phyloP scores from a whole-genome alignment of 2,888 invertebrate genomes.

The Acanthoscelides obtectus region DNA sequence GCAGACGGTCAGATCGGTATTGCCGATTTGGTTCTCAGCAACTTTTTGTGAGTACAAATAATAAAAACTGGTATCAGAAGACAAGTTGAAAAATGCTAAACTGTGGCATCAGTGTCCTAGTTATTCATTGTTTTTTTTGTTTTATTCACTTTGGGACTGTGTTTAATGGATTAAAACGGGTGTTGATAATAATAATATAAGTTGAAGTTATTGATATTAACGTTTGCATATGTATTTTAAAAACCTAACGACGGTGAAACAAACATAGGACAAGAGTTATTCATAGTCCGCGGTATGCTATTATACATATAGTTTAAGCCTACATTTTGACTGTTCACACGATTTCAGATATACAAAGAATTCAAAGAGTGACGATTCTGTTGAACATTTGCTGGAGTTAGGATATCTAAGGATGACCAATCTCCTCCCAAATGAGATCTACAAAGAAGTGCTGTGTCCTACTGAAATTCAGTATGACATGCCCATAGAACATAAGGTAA shows the following conservation, averaged over 20 bases:
- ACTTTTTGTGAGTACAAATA: slow-evolving; percentile 74
- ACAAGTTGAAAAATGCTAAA: not conserved
- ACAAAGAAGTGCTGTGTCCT: slow-evolving; percentile 81
- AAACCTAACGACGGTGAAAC: no score
- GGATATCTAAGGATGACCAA: slow-evolving; percentile 96
- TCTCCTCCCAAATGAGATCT: slow-evolving; percentile 88
- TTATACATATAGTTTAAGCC: no score
- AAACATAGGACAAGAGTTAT: no score
- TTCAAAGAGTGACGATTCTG: slow-evolving; percentile 93
- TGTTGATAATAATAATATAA: no score
- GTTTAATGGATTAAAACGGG: no score
- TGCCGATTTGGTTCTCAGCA: slow-evolving; percentile 90
- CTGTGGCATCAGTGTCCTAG: not conserved
- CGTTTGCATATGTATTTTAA: not conserved
- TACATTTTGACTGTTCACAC: slow-evolving; percentile 1
- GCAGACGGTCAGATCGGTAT: slow-evolving; percentile 97
- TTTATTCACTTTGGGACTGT: no score
- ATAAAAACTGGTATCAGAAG: slow-evolving; percentile 79
- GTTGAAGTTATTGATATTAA: not conserved
- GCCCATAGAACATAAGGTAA: slow-evolving; percentile 80
- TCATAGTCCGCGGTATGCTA: no score
- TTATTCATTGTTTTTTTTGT: not conserved
- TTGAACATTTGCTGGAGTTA: slow-evolving; percentile 93
- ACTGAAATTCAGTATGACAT: slow-evolving; percentile 78
- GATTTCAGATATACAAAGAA: slow-evolving; percentile 82